Conservation (phyloP, 2,797 vertebrate genomes). For the Xenopus petersii region DNA sequence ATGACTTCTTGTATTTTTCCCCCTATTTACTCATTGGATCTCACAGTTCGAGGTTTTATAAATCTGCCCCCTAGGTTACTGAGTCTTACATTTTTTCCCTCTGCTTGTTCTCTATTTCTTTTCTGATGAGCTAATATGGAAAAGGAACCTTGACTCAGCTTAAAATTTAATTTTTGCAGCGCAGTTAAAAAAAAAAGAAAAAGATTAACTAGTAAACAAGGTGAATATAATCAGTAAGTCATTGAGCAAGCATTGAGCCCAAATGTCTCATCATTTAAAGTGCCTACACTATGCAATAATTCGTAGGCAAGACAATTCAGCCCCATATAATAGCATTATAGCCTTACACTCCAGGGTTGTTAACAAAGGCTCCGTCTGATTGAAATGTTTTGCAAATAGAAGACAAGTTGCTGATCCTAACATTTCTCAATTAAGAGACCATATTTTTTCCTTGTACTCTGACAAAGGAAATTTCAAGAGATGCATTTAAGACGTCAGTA, state of each 20-base stretch:
- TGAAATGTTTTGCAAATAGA: constrained; percentile 48
- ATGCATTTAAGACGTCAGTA: constrained; percentile 32
- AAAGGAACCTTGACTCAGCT: constrained; percentile 34
- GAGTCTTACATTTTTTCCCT: no score
- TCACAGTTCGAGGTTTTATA: no score
- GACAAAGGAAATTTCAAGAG: constrained; percentile 45
- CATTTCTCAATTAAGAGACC: constrained; percentile 44
- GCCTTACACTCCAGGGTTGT: constrained; percentile 43
- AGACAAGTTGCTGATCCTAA: constrained; percentile 46
- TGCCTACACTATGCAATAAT: constrained; percentile 41
- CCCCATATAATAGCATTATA: constrained; percentile 39
- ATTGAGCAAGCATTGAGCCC: constrained; percentile 45
- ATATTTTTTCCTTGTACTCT: constrained; percentile 32
- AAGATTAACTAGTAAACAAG: constrained; percentile 48
- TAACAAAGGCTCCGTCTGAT: constrained; percentile 42
- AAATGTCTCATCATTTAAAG: constrained; percentile 49
- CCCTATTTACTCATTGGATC: no score
- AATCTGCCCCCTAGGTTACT: no score
- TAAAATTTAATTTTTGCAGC: constrained; percentile 46
- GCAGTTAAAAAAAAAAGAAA: constrained; percentile 27
- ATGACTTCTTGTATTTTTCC: no score
- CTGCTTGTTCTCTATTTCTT: constrained; percentile 16
- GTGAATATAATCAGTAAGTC: constrained; percentile 46
- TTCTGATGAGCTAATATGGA: constrained; percentile 35
- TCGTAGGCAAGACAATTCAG: constrained; percentile 23